Percentiles rank a stretch among this genome's conserved stretches.
Evolutionary conservation across 2,113 vertebrate species (phyloP).

Genomic region (Campylomormyrus tamandua): DNA sequence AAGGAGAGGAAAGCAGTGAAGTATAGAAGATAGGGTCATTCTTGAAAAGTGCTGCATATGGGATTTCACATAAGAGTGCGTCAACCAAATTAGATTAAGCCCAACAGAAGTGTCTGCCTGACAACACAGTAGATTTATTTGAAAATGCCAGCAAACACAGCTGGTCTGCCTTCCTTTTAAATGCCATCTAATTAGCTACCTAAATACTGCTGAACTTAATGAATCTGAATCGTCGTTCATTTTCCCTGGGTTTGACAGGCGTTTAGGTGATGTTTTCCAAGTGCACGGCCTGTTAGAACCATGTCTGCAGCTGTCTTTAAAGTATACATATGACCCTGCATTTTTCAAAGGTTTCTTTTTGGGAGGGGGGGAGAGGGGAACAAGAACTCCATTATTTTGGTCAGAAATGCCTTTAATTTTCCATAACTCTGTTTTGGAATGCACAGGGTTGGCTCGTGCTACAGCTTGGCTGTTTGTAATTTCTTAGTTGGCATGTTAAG

Average conservation of each 20-base stretch:
- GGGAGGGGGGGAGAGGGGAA: slow-evolving; percentile 12
- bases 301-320: slow-evolving; percentile 32
- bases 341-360: slow-evolving; percentile 25
- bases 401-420: slow-evolving; percentile 21
- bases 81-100: background rate
- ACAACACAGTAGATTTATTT: slow-evolving; percentile 16
- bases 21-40: slow-evolving; percentile 35
- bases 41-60: slow-evolving; percentile 22
- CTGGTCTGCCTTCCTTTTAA: background rate
- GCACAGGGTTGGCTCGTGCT: background rate
- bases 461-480: background rate
- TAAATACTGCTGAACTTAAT: background rate
- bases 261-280: background rate
- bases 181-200: background rate
- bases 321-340: slow-evolving; percentile 22
- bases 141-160: background rate
- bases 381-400: slow-evolving; percentile 25
- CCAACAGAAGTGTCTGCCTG: background rate
- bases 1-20: slow-evolving; percentile 25
- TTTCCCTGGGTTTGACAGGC: background rate
- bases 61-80: slow-evolving; percentile 1
- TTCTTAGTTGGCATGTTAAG: background rate
- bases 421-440: background rate
- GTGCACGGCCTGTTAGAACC: slow-evolving; percentile 24
- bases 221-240: background rate